phyloP scores from a whole-genome alignment of 2,888 invertebrate species.

The Gymnocheta viridis region DNA sequence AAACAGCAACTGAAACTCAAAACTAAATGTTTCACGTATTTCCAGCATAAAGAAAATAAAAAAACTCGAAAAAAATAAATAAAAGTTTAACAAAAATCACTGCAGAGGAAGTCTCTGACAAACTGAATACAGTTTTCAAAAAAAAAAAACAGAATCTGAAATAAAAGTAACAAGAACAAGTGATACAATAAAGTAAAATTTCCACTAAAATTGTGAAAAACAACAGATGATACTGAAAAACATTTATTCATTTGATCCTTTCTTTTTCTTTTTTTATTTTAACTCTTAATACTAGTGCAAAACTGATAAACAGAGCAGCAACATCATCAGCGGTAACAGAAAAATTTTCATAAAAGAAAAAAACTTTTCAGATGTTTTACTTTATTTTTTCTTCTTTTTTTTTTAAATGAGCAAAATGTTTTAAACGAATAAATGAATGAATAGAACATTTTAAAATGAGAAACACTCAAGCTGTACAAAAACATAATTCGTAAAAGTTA shows the following conservation, averaged over 20 bases:
- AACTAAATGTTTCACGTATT: conserved; percentile 42
- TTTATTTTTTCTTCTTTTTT: background rate
- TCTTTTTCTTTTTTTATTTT: background rate
- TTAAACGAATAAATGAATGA: conserved; percentile 48
- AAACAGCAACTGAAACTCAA: background rate
- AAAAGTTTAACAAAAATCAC: conserved; percentile 51
- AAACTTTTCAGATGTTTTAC: conserved; percentile 24
- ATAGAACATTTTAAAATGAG: conserved; percentile 47
- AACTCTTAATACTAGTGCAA: conserved; percentile 22
- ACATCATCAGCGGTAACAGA: conserved; percentile 6
- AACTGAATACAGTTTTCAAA: conserved; percentile 20
- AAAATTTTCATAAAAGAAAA: conserved; percentile 2
- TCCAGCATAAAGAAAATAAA: background rate
- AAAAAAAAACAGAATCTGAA: conserved; percentile 14
- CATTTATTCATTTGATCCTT: conserved; percentile 28
- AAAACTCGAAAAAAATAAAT: conserved; percentile 26
- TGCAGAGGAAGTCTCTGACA: conserved; percentile 55
- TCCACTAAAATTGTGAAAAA: conserved; percentile 63
- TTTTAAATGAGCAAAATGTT: conserved; percentile 45
- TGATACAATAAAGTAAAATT: conserved; percentile 61
- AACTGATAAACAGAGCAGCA: conserved; percentile 42
- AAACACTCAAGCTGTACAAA: conserved; percentile 26
- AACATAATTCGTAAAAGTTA: background rate
- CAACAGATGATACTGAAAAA: conserved; percentile 49
- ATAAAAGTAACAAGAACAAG: conserved; percentile 56